phyloP scores from a whole-genome alignment of 2,888 invertebrate genomes.

The Thymelicus lineola region DNA sequence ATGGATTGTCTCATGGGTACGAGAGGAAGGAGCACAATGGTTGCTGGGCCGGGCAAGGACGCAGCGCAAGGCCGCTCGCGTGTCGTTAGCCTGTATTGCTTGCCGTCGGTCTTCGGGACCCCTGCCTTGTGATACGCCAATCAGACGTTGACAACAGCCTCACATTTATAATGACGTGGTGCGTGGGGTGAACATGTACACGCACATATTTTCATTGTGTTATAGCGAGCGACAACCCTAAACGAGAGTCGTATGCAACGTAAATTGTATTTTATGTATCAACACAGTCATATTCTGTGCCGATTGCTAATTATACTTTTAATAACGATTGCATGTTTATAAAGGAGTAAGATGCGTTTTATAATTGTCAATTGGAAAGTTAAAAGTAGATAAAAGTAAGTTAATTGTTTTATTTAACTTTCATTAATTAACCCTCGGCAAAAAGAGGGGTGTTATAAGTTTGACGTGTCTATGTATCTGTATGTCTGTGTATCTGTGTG shows the following conservation, averaged over 20 bases:
- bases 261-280: neutral
- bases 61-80: conserved; percentile 72
- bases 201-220: conserved; percentile 13
- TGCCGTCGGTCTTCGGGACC: conserved; percentile 48
- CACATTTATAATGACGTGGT: conserved; percentile 29
- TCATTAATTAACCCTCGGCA: neutral
- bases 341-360: neutral
- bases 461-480: too few species aligned
- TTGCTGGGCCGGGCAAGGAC: conserved; percentile 72
- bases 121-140: conserved; percentile 51
- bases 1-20: conserved; percentile 46
- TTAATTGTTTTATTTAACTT: conserved; percentile 7
- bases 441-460: too few species aligned
- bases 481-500: too few species aligned
- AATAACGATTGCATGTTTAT: neutral
- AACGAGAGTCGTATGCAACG: neutral
- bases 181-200: conserved; percentile 11
- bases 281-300: neutral
- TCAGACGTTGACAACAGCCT: conserved; percentile 45
- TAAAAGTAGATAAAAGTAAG: neutral
- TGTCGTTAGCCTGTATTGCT: conserved; percentile 60
- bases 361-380: neutral
- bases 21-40: conserved; percentile 56
- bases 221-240: conserved; percentile 1
- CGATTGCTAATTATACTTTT: neutral